Evolutionary conservation across 2,113 vertebrate species (phyloP).

Genomic region (Myxocyprinus asiaticus): DNA sequence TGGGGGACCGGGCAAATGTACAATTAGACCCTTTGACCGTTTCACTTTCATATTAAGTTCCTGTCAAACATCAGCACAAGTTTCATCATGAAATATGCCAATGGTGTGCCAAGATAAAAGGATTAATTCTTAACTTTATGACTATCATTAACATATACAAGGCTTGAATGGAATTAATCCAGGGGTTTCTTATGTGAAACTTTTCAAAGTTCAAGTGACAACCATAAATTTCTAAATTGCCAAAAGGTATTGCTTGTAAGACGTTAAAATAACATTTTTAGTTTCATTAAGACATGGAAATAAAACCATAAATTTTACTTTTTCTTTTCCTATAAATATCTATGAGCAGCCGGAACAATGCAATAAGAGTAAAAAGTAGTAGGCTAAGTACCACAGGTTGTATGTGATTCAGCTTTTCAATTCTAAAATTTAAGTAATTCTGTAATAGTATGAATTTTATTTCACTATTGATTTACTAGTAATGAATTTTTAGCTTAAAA

Average conservation of each 20-base stretch:
- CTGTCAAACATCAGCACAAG: conserved; percentile 63
- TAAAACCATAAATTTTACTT: conserved; percentile 46
- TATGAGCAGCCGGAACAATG: too few relatives aligned
- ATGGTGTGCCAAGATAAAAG: conserved; percentile 67
- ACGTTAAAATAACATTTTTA: conserved; percentile 66
- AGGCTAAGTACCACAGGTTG: too few relatives aligned
- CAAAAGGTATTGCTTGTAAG: conserved; percentile 59
- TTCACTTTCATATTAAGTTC: conserved; percentile 55
- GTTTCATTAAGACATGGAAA: conserved; percentile 59
- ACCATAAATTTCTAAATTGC: conserved; percentile 69
- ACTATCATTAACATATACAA: conserved; percentile 66
- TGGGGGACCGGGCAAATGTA: conserved; percentile 62
- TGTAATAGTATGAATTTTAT: too few relatives aligned
- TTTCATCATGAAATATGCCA: conserved; percentile 68
- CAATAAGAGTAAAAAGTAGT: too few relatives aligned
- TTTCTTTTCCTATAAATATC: neutral
- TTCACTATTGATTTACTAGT: too few relatives aligned
- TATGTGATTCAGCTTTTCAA: too few relatives aligned
- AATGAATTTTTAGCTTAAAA: too few relatives aligned
- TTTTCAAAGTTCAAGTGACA: conserved; percentile 71
- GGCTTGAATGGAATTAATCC: conserved; percentile 68
- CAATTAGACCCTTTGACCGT: conserved; percentile 65
- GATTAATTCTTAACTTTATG: conserved; percentile 75
- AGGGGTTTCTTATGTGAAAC: conserved; percentile 60
- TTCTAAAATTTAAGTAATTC: too few relatives aligned